Conservation (phyloP, 1,140 invertebrate species). For the Drosophila sp. region DNA sequence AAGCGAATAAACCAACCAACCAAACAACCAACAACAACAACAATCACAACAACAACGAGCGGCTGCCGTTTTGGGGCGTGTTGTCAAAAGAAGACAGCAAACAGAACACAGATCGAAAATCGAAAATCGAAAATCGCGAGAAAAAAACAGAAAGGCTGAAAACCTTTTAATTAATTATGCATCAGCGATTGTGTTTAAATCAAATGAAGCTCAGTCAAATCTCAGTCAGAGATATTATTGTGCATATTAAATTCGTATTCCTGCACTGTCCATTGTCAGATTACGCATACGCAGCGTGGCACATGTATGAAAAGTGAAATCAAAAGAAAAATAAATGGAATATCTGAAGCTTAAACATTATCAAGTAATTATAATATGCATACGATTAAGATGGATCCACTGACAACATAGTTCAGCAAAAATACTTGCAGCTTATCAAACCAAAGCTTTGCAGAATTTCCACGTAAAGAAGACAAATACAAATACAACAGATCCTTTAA, state of each 20-base stretch:
- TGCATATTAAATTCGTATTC: neutral
- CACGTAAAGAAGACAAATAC: conserved; percentile 60
- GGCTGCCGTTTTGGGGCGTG: conserved; percentile 68
- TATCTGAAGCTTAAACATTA: conserved; percentile 25
- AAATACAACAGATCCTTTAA: conserved; percentile 69
- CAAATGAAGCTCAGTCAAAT: conserved; percentile 68
- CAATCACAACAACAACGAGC: conserved; percentile 44
- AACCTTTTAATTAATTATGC: conserved; percentile 82
- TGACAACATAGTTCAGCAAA: neutral
- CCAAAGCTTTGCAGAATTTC: conserved; percentile 54
- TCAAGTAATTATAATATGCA: conserved; percentile 2
- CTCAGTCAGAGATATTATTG: conserved; percentile 44
- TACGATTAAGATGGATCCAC: conserved; percentile 5
- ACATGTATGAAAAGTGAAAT: conserved; percentile 23
- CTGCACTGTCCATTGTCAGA: neutral
- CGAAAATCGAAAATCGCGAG: too few relatives aligned
- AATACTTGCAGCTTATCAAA: conserved; percentile 50
- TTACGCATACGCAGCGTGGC: conserved; percentile 62
- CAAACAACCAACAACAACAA: conserved; percentile 42
- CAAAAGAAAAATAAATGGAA: conserved; percentile 28
- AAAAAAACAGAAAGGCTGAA: conserved; percentile 50
- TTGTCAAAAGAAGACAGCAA: conserved; percentile 59
- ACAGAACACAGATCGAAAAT: conserved; percentile 49
- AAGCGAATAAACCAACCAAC: conserved; percentile 52
- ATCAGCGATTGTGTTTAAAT: conserved; percentile 82